Conservation (phyloP, 1,140 invertebrate species). For the Spodoptera litura region DNA sequence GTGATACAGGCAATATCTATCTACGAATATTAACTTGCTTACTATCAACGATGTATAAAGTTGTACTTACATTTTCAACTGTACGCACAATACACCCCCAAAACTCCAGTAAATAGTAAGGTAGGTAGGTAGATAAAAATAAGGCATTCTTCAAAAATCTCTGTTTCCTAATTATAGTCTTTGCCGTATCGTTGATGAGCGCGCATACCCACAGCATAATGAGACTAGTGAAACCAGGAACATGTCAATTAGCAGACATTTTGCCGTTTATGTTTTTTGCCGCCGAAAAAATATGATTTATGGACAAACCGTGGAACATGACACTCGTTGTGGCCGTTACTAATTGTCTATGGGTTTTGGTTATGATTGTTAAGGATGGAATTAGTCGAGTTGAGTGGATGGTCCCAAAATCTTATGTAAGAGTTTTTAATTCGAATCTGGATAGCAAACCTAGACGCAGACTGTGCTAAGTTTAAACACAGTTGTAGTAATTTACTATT, state of each 20-base stretch:
- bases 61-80: no score
- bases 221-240: slow-evolving; percentile 64
- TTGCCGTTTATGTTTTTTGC: slow-evolving; percentile 68
- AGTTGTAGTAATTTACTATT: no score
- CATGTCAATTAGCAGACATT: slow-evolving; percentile 79
- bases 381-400: slow-evolving; percentile 9
- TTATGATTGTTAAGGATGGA: slow-evolving; percentile 58
- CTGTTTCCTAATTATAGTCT: slow-evolving; percentile 8
- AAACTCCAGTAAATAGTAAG: no score
- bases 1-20: no score
- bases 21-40: no score
- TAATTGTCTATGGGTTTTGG: slow-evolving; percentile 74
- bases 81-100: no score
- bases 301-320: slow-evolving; percentile 67
- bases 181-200: slow-evolving; percentile 47
- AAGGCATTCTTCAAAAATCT: neutral
- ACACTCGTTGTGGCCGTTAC: slow-evolving; percentile 73
- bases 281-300: slow-evolving; percentile 73
- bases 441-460: no score
- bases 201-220: slow-evolving; percentile 48
- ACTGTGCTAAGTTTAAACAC: no score
- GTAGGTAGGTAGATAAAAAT: no score
- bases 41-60: no score
- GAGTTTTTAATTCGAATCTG: no score
- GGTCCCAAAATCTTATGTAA: neutral